phyloP scores from a whole-genome alignment of 1,140 invertebrate genomes.

The Antheraea mylitta region DNA sequence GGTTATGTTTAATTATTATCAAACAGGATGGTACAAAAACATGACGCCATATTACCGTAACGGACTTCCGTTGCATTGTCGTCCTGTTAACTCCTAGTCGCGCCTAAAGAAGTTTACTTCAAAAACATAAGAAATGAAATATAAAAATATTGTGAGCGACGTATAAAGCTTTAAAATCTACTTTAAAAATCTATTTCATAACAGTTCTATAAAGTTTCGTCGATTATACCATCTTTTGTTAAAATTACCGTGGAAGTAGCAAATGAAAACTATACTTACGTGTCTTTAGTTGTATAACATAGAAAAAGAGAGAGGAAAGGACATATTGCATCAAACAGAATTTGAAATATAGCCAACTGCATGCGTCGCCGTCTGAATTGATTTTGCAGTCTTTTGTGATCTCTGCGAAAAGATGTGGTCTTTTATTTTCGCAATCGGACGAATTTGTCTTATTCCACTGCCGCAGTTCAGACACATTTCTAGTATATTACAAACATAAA shows the following conservation, averaged over 20 bases:
- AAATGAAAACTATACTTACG: conserved; percentile 36
- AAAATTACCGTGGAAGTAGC: conserved; percentile 33
- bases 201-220: background rate
- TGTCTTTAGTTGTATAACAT: conserved; percentile 49
- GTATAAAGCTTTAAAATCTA: background rate
- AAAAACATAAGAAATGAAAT: too few relatives aligned
- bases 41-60: too few relatives aligned
- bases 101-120: too few relatives aligned
- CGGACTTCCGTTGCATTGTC: too few relatives aligned
- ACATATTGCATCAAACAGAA: conserved; percentile 60
- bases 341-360: conserved; percentile 68
- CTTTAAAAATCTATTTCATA: background rate
- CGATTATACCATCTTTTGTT: background rate
- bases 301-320: conserved; percentile 41
- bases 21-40: too few relatives aligned
- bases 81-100: too few relatives aligned
- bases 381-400: conserved; percentile 50
- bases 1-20: too few relatives aligned
- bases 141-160: background rate
- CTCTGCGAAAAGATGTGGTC: conserved; percentile 16
- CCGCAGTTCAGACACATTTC: background rate
- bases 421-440: conserved; percentile 21
- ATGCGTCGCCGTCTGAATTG: conserved; percentile 55
- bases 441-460: conserved; percentile 7
- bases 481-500: background rate